These are phyloP conservation scores for Crossocerus cetratus DNA, from an alignment of 2,888 invertebrate genomes.

Conservation along the genomic window DNA sequence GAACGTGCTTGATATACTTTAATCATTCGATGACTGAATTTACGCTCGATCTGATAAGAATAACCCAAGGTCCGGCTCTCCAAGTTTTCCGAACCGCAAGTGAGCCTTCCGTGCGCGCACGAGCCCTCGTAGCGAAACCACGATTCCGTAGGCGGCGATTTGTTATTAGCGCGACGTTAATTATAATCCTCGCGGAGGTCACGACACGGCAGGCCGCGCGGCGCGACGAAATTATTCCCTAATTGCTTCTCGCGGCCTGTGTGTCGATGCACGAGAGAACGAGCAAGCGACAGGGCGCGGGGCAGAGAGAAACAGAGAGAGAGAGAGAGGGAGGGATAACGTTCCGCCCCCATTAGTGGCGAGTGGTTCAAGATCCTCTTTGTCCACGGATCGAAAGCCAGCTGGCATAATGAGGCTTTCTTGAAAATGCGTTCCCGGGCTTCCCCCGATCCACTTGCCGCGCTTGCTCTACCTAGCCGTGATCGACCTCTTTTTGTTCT, in stretches of 20 bases:
- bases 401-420: neutral
- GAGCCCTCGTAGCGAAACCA: neutral
- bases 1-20: too few relatives aligned
- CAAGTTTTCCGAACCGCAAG: too few relatives aligned
- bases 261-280: too few relatives aligned
- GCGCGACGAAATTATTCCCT: slow-evolving; percentile 1
- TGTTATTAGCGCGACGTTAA: neutral
- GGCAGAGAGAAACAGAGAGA: neutral
- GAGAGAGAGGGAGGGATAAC: neutral
- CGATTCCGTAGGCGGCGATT: neutral
- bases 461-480: neutral
- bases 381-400: neutral
- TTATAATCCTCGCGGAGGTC: neutral
- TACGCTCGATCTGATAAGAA: too few relatives aligned
- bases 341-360: neutral
- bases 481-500: slow-evolving; percentile 3
- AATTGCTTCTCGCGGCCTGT: neutral
- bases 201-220: neutral
- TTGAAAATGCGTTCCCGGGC: neutral
- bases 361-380: neutral
- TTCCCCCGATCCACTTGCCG: neutral
- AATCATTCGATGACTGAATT: too few relatives aligned
- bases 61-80: too few relatives aligned
- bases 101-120: neutral
- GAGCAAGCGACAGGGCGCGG: neutral